Evolutionary conservation across 1,140 invertebrate genomes (phyloP).

Genomic region (Listronotus bonariensis): DNA sequence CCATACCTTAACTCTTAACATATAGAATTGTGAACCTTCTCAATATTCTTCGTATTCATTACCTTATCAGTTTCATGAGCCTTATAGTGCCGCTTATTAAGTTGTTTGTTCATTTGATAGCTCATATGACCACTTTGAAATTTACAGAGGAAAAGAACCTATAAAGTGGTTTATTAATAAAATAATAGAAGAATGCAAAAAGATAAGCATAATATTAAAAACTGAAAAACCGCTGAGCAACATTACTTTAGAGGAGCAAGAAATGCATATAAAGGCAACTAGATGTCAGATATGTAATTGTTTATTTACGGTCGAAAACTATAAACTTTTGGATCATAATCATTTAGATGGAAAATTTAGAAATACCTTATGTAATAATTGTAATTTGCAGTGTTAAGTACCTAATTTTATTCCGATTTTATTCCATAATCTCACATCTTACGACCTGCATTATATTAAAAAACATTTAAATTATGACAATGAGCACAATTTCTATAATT

Average conservation of each 20-base stretch:
- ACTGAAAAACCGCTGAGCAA: constrained; percentile 35
- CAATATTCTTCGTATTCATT: constrained; percentile 8
- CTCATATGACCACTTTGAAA: constrained; percentile 46
- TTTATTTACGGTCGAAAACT: constrained; percentile 32
- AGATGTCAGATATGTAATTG: constrained; percentile 50
- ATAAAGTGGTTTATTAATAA: constrained; percentile 43
- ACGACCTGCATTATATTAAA: constrained; percentile 40
- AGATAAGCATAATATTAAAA: constrained; percentile 13
- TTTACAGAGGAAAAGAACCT: constrained; percentile 10
- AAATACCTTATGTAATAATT: constrained; percentile 51
- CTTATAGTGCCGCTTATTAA: constrained; percentile 41
- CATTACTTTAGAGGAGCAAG: constrained; percentile 27
- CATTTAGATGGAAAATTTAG: constrained; percentile 51
- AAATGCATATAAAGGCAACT: constrained; percentile 6
- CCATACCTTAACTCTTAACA: too few species aligned
- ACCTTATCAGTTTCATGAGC: constrained; percentile 49
- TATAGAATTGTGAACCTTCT: constrained; percentile 25
- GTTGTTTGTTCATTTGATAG: constrained; percentile 35
- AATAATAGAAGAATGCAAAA: constrained; percentile 35
- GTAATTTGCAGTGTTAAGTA: constrained; percentile 53
- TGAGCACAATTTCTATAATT: constrained; percentile 22
- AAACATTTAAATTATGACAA: constrained; percentile 22
- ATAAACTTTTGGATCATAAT: constrained; percentile 48
- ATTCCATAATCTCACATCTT: constrained; percentile 39
- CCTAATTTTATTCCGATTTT: constrained; percentile 41